A percentile compares a stretch with the other conserved stretches of the same genome.
Evolutionary conservation across 1,140 invertebrate genomes (phyloP).

Genomic region (Theocolax elegans): DNA sequence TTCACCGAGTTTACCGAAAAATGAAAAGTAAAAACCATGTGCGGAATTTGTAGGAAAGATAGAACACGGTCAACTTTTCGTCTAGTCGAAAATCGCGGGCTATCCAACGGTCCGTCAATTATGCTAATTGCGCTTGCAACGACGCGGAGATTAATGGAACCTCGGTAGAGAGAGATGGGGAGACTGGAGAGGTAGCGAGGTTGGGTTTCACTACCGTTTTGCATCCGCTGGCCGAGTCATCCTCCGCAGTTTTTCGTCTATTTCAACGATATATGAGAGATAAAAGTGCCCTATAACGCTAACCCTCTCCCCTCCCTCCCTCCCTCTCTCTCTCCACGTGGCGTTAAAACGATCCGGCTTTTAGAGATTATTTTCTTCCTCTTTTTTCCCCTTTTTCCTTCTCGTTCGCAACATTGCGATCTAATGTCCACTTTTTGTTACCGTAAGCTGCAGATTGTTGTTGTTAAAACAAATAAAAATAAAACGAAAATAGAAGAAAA

Average conservation of each 20-base stretch:
- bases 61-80: constrained; percentile 55
- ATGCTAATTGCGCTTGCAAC: constrained; percentile 68
- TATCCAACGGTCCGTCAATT: constrained; percentile 67
- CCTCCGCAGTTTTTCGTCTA: constrained; percentile 7
- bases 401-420: no score
- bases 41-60: no score
- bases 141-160: constrained; percentile 67
- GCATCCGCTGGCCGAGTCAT: constrained; percentile 15
- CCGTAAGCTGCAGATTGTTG: no score
- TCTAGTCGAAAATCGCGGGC: constrained; percentile 63
- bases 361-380: not conserved
- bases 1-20: no score
- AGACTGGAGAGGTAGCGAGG: no score
- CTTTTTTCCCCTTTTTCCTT: no score
- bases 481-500: no score
- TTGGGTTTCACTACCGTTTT: not conserved
- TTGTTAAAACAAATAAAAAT: no score
- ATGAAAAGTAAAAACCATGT: not conserved
- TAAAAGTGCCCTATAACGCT: constrained; percentile 6
- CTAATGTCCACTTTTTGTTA: no score
- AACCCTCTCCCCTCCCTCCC: no score
- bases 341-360: not conserved
- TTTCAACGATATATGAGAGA: constrained; percentile 1
- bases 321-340: no score
- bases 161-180: constrained; percentile 38